Percentiles rank a stretch among this genome's conserved stretches.
phyloP scores from a whole-genome alignment of 2,888 invertebrate species.

The Lasius platythorax region DNA sequence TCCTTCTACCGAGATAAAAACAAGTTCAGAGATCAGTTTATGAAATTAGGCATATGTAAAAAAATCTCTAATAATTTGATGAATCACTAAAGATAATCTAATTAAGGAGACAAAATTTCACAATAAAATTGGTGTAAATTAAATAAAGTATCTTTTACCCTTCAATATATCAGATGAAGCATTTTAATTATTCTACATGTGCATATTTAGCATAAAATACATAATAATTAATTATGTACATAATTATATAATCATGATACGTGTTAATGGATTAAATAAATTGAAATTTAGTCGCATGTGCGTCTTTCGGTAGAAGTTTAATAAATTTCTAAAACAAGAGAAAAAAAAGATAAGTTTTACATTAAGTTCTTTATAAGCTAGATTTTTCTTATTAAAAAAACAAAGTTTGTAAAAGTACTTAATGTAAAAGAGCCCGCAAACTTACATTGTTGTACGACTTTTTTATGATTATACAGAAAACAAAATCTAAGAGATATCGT shows the following conservation, averaged over 20 bases:
- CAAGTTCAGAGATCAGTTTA: neutral
- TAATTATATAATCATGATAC: constrained; percentile 7
- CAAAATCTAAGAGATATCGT: neutral
- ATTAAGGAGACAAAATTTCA: neutral
- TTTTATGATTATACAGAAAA: neutral
- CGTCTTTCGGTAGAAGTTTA: neutral
- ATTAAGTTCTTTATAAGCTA: constrained; percentile 27
- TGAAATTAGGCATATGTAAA: neutral
- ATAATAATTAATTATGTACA: neutral
- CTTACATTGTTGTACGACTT: neutral
- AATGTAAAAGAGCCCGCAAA: neutral
- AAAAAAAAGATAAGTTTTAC: constrained; percentile 13
- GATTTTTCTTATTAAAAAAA: neutral
- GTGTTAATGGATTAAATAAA: constrained; percentile 25
- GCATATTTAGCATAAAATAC: neutral
- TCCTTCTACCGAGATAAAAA: neutral
- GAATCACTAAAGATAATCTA: neutral
- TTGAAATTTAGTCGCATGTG: neutral
- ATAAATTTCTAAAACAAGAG: constrained; percentile 19
- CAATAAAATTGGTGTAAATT: neutral
- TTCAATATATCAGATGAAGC: neutral
- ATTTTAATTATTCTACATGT: constrained; percentile 1
- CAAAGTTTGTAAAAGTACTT: constrained; percentile 12
- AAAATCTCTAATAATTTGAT: constrained; percentile 10
- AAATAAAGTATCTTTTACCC: neutral